A percentile compares a stretch with the other conserved stretches of the same genome.
Evolutionary conservation across 2,113 vertebrate genomes (phyloP).

Genomic region (Hippocampus zosterae): DNA sequence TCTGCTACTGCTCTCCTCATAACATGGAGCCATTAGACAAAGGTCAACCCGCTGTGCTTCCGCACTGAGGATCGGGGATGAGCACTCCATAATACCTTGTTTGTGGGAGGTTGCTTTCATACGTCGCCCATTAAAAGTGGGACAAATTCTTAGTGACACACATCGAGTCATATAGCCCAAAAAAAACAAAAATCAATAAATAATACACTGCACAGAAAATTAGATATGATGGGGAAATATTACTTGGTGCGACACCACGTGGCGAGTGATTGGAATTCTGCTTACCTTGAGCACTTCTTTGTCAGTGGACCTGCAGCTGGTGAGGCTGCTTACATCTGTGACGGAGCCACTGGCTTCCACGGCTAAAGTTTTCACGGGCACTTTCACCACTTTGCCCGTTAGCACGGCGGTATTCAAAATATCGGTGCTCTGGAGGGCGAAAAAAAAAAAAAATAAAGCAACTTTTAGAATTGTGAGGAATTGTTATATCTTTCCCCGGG

Average conservation of each 20-base stretch:
- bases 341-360: conserved; percentile 81
- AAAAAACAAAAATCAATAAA: neutral
- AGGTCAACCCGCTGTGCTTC: conserved; percentile 38
- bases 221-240: neutral
- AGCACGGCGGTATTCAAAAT: conserved; percentile 89
- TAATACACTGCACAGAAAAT: neutral
- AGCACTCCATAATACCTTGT: conserved; percentile 31
- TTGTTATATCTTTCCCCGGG: too few species aligned
- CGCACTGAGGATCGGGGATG: conserved; percentile 32
- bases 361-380: conserved; percentile 81
- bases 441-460: conserved; percentile 4
- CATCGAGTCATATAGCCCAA: neutral
- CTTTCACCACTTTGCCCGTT: conserved; percentile 79
- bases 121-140: neutral
- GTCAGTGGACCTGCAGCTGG: conserved; percentile 81
- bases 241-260: neutral
- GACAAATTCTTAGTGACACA: conserved; percentile 5
- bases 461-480: too few species aligned
- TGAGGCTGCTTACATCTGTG: conserved; percentile 80
- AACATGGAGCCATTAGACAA: conserved; percentile 46
- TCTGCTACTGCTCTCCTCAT: conserved; percentile 11
- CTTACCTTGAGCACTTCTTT: conserved; percentile 84
- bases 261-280: neutral
- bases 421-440: conserved; percentile 74
- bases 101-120: conserved; percentile 34